phyloP scores from a whole-genome alignment of 2,113 vertebrate species.

The Bos javanicus region DNA sequence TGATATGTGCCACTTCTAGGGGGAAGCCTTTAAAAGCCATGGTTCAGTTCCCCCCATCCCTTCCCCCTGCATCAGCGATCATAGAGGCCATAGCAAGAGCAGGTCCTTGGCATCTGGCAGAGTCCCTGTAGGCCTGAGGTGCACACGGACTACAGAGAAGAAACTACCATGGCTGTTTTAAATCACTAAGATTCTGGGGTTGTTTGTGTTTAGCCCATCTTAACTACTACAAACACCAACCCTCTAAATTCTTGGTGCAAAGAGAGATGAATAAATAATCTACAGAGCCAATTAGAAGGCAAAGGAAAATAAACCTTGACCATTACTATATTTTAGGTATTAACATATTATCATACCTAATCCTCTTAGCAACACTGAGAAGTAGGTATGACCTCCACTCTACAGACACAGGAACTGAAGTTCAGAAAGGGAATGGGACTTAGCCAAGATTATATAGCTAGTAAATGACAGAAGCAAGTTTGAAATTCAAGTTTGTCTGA shows the following conservation, averaged over 20 bases:
- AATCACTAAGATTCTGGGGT: neutral
- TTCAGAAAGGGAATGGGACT: neutral
- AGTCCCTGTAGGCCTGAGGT: neutral
- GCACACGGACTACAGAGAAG: neutral
- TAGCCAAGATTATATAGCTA: neutral
- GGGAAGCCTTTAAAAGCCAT: neutral
- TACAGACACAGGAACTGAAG: neutral
- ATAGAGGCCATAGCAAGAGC: rapidly evolving
- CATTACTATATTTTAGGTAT: neutral
- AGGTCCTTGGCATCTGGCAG: neutral
- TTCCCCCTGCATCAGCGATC: neutral
- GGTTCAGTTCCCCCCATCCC: no score
- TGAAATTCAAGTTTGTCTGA: neutral
- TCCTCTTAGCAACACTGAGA: neutral
- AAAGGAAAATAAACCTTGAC: neutral
- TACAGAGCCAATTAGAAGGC: neutral
- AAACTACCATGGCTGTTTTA: neutral
- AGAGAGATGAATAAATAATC: neutral
- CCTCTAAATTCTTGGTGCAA: neutral
- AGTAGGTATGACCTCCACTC: neutral
- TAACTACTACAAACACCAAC: neutral
- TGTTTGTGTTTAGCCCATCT: neutral
- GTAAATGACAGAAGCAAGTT: neutral
- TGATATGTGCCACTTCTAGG: neutral
- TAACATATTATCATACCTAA: neutral